Evolutionary conservation across 2,888 invertebrate species (phyloP).

Genomic region (Arge pagana): DNA sequence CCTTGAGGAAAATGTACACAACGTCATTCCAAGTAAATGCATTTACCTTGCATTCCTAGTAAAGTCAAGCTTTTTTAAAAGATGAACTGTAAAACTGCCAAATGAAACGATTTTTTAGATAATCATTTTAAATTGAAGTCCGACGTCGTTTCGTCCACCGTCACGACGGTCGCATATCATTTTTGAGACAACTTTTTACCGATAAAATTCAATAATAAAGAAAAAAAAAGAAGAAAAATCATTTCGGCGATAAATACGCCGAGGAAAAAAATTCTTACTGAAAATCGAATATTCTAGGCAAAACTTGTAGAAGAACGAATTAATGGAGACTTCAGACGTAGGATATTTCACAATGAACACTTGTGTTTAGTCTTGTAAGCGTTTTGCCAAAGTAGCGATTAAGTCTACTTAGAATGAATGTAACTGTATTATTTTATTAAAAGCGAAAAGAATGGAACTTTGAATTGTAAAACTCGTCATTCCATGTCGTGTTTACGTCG

Average conservation of each 20-base stretch:
- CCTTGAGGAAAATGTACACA: slow-evolving; percentile 22
- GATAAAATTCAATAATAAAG: slow-evolving; percentile 28
- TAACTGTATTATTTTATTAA: background rate
- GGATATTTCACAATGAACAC: background rate
- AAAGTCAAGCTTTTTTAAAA: slow-evolving; percentile 37
- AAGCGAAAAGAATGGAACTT: slow-evolving; percentile 34
- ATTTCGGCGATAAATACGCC: slow-evolving; percentile 24
- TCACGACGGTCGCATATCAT: slow-evolving; percentile 36
- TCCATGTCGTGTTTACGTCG: slow-evolving; percentile 6
- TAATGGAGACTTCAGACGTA: background rate
- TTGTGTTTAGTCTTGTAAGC: slow-evolving; percentile 40
- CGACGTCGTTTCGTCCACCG: slow-evolving; percentile 14
- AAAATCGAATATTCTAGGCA: background rate
- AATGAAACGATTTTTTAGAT: slow-evolving; percentile 20
- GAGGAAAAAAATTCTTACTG: background rate
- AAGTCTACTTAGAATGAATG: slow-evolving; percentile 43
- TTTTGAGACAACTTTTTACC: slow-evolving; percentile 36
- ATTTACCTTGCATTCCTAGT: slow-evolving; percentile 40
- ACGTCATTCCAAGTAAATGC: slow-evolving; percentile 51
- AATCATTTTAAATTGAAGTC: background rate
- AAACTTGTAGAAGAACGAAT: background rate
- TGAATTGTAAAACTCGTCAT: slow-evolving; percentile 37
- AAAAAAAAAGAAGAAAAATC: background rate
- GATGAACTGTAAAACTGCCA: slow-evolving; percentile 42
- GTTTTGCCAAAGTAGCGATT: slow-evolving; percentile 48